Evolutionary conservation across 2,113 vertebrate genomes (phyloP).

Genomic region (Corythaixoides concolor): DNA sequence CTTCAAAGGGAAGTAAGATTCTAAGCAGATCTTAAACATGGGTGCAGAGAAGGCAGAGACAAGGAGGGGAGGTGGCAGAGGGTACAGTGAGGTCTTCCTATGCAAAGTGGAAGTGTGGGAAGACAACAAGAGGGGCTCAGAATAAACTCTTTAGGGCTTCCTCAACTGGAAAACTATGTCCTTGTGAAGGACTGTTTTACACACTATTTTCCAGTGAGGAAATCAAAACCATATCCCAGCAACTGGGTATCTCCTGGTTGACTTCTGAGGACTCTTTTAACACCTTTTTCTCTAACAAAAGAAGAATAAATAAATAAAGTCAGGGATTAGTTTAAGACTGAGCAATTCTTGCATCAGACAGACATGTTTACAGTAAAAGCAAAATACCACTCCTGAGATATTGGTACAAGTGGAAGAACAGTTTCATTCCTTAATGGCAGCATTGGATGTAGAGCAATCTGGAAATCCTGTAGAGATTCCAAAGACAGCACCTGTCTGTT

Average conservation of each 20-base stretch:
- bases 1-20: not conserved
- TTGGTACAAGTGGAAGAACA: not conserved
- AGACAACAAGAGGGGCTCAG: not conserved
- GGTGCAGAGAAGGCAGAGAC: not conserved
- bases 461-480: conserved; percentile 24
- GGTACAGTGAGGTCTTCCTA: not conserved
- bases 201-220: not conserved
- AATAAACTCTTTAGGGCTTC: not conserved
- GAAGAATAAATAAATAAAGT: no score
- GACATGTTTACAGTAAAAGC: not conserved
- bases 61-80: not conserved
- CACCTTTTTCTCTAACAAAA: not conserved
- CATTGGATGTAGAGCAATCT: not conserved
- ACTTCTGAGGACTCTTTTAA: not conserved
- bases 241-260: not conserved
- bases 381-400: not conserved
- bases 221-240: not conserved
- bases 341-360: not conserved
- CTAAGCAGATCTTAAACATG: not conserved
- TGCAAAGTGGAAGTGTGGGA: not conserved
- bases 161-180: not conserved
- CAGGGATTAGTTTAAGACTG: not conserved
- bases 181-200: not conserved
- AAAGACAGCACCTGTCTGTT: conserved; percentile 6
- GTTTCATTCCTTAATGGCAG: not conserved